Base-by-base conservation (phyloP, 2,888 invertebrate species). In the Rhyacophila evoluta region DNA sequence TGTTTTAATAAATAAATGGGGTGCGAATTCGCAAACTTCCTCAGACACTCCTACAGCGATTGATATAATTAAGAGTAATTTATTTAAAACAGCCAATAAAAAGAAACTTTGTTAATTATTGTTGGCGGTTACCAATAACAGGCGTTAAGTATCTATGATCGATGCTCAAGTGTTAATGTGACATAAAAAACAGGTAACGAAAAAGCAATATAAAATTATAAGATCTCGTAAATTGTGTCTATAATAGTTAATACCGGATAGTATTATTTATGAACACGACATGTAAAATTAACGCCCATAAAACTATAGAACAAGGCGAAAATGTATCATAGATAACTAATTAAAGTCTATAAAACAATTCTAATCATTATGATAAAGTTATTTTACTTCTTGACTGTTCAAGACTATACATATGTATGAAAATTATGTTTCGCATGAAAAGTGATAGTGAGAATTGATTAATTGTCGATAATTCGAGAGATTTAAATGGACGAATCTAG, bases 11-110 rank as follows among this genome's bases (percentile, higher is more conserved):
- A 55, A 41, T 41, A 41, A 41, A 55, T 55, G 19, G 25, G 55
- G 55, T 55, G 55, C 55, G 19, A 55, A 55, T 55, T 55, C 55
- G 55, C 55, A 55, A 55, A 55, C 55, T 55, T 55, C 55, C 55
- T 55, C 55, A 19, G 55, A 55, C 19, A 55, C 55, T 15, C 55
- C 55, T 55, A 2, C 55, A 10, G 10, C 15, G 55, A 25, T 55
- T 55, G 55, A 55, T 55, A 55, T 55, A 55, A 55, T 55, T 55
- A 55, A 19, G 55, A 8, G 10, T 25, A 55, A 25, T 55, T 55
- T 25, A 55, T 55, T 55, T 55, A 55, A 55, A 25, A 55, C 55
- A n/a, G 19, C 55, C 19, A 55, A 55, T 55, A 55, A 55, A 41
- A 55, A 55, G 10, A 55, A 10, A 25, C 55, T 19, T 55, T 25